Base-by-base conservation (phyloP, 1,140 invertebrate genomes). In the Babylonia areolata region DNA sequence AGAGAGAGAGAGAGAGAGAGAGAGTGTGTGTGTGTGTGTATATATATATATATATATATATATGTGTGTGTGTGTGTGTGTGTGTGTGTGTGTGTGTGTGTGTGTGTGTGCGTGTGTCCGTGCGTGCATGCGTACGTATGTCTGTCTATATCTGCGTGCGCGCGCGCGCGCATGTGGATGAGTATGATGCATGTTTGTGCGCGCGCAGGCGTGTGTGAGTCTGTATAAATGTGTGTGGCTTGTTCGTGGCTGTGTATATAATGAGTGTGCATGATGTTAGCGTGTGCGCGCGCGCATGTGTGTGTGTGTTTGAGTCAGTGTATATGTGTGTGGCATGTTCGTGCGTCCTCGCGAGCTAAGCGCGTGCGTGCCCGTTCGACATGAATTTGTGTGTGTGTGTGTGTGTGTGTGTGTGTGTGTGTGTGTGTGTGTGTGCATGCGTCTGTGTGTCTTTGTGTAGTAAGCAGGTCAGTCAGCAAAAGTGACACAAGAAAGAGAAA, bases 51-150 rank as follows among this genome's bases (percentile, higher is more conserved):
- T 71, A 9, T 71, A 28, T 71, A 28, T 71, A 28, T 71, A 28
- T 71, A 28, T 51, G 73, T 75, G 73, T 75, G 73, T 75, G 73
- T 75, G 73, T 75, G 73, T 75, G n/a, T 75, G 31, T 75, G 31
- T 75, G 73, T 75, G 73, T 75, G 73, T 75, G 73, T 75, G 73
- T 75, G 73, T 75, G 73, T 75, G 73, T 71, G 73, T 75, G 73
- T 35, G 73, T 75, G 2, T 75, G 9, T 75, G 31, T 75, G 73
- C 35, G 31, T 75, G 73, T 75, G 73, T 35, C 3, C 28, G 73
- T 35, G 78, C 33, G n/a, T 80, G 78, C 46, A 40, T 31, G 20
- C 15, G 78, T 80, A 11, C n/a, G 78, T 46, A 33, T 12, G 78
- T 80, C 5, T 33, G 78, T 80, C 6, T 64, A 23, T n/a, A 23